phyloP scores from a whole-genome alignment of 1,140 invertebrate species.

The Apis mellifera region Amel_HAv3.1 CM009942.2:443001-443500 shows the following conservation, averaged over 20 bases:
- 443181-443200: no score
- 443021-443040: conserved; percentile 67
- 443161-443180: no score
- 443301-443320: no score
- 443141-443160: no score
- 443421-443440: conserved; percentile 59
- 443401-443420: conserved; percentile 24
- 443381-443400: conserved; percentile 23
- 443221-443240: no score
- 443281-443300: no score
- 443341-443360: conserved; percentile 20
- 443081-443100: conserved; percentile 37
- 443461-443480: conserved; percentile 39
- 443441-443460: conserved; percentile 56
- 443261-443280: neutral
- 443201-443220: no score
- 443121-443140: no score
- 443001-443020: conserved; percentile 74
- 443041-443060: conserved; percentile 65
- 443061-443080: conserved; percentile 66
- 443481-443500: conserved; percentile 70
- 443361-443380: conserved; percentile 27
- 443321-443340: neutral
- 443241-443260: neutral
- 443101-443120: no score